Conservation (phyloP, 2,888 invertebrate genomes). For the Tenodera sinensis region DNA sequence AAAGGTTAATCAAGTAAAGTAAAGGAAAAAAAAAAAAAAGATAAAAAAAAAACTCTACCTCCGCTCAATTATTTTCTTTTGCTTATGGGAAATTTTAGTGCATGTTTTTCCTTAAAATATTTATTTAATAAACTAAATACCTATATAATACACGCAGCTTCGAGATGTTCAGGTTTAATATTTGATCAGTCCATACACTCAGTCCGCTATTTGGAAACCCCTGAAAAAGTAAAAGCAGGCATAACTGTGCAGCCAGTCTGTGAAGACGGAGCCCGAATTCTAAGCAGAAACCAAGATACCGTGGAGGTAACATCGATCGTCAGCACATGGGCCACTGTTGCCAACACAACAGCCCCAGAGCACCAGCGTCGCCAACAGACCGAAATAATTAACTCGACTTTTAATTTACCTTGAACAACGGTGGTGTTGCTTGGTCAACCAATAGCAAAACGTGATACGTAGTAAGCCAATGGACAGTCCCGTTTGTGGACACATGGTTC, state of each 20-base stretch:
- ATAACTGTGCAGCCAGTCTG: background rate
- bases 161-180: no score
- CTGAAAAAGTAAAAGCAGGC: background rate
- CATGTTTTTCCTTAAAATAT: no score
- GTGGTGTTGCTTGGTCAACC: background rate
- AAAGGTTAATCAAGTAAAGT: no score
- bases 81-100: no score
- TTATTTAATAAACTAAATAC: no score
- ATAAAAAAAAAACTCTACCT: no score
- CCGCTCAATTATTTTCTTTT: no score
- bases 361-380: background rate
- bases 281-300: background rate
- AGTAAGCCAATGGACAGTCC: background rate
- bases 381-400: slow-evolving; percentile 15
- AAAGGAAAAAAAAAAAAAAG: no score
- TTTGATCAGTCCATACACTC: no score
- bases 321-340: background rate
- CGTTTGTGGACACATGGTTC: background rate
- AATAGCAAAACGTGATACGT: slow-evolving; percentile 5
- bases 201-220: no score
- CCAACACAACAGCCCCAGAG: background rate
- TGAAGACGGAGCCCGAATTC: background rate
- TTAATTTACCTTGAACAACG: slow-evolving; percentile 13
- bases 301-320: background rate
- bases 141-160: no score